Evolutionary conservation across 2,113 vertebrate genomes (phyloP).

Genomic region (Vulpes lagopus): DNA sequence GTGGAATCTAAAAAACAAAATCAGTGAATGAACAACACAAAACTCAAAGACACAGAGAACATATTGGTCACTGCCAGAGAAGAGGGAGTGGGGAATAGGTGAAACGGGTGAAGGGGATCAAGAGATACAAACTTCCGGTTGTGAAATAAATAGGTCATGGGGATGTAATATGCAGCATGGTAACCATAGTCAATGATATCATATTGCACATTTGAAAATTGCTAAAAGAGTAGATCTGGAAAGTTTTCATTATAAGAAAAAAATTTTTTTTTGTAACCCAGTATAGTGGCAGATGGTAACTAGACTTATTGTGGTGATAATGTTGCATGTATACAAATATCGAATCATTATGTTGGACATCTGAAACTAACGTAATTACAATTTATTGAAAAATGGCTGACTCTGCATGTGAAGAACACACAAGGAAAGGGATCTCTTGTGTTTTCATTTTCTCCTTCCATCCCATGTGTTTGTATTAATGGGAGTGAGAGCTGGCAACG

Average conservation of each 20-base stretch:
- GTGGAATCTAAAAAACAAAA: not conserved
- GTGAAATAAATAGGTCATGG: not conserved
- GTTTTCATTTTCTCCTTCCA: conserved; percentile 80
- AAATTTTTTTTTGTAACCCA: not conserved
- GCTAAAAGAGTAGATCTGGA: not conserved
- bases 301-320: not conserved
- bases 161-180: not conserved
- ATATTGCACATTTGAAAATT: not conserved
- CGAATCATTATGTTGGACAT: not conserved
- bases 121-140: not conserved
- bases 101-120: not conserved
- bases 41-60: not conserved
- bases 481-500: conserved; percentile 26
- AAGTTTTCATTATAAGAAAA: not conserved
- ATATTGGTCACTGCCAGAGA: not conserved
- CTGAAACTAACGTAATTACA: not conserved
- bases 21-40: not conserved
- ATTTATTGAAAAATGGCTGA: conserved; percentile 73
- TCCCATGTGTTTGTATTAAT: conserved; percentile 70
- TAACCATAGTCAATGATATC: not conserved
- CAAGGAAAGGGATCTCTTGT: conserved; percentile 67
- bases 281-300: not conserved
- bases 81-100: not conserved
- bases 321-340: not conserved
- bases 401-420: conserved; percentile 59